These are phyloP conservation scores for Urophycis tenuis DNA, from an alignment of 2,797 vertebrate species.

Conservation along the genomic window DNA sequence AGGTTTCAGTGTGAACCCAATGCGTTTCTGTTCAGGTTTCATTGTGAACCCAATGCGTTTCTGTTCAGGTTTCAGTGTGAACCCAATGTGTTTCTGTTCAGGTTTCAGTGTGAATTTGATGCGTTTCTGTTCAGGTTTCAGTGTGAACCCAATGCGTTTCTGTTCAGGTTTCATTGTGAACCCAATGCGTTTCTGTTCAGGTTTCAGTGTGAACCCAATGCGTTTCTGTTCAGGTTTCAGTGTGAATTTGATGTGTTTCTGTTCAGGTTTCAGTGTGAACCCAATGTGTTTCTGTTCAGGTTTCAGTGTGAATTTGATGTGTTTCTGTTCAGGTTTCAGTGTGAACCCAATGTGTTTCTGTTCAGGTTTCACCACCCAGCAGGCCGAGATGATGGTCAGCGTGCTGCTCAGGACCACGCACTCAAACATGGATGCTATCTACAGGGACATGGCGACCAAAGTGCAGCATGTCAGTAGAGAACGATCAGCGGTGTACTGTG, in stretches of 20 bases:
- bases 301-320: no score
- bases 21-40: background rate
- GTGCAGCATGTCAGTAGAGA: conserved; percentile 81
- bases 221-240: background rate
- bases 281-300: no score
- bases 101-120: no score
- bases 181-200: no score
- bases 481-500: background rate
- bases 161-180: conserved; percentile 71
- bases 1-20: no score
- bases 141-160: background rate
- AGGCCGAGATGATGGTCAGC: conserved; percentile 84
- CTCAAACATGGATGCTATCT: conserved; percentile 82
- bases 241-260: no score
- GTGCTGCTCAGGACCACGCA: conserved; percentile 79
- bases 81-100: no score
- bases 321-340: background rate
- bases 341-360: background rate
- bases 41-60: background rate
- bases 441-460: conserved; percentile 92
- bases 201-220: no score
- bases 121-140: background rate
- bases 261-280: no score
- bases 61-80: conserved; percentile 71
- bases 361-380: conserved; percentile 79